These are phyloP conservation scores for Nephrotoma flavescens DNA, from an alignment of 2,888 invertebrate genomes.

Conservation along the genomic window DNA sequence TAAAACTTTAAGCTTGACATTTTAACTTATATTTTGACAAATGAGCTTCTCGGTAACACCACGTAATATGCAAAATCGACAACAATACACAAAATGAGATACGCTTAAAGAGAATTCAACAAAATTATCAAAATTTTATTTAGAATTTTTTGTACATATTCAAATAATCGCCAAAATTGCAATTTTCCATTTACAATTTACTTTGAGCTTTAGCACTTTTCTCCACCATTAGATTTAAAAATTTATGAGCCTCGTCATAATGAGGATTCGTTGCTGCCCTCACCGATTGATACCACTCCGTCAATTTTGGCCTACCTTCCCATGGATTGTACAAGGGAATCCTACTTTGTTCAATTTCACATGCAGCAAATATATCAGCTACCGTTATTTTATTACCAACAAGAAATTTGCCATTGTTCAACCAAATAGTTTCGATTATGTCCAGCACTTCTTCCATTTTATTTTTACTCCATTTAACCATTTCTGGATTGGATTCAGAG, in stretches of 20 bases:
- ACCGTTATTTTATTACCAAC: conserved; percentile 47
- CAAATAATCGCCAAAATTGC: too few species aligned
- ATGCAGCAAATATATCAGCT: conserved; percentile 61
- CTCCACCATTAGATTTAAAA: conserved; percentile 30
- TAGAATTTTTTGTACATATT: too few species aligned
- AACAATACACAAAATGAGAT: too few species aligned
- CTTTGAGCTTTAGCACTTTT: background rate
- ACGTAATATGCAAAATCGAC: too few species aligned
- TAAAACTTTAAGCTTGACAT: conserved; percentile 25
- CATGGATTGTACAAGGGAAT: conserved; percentile 42
- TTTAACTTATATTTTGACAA: too few species aligned
- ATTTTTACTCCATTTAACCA: background rate
- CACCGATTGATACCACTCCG: conserved; percentile 50
- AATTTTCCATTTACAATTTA: background rate
- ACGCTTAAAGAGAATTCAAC: background rate
- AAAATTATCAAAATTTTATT: background rate
- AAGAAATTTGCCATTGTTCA: conserved; percentile 37
- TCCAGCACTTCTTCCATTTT: conserved; percentile 42
- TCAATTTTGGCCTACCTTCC: conserved; percentile 42
- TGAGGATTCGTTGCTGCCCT: conserved; percentile 41
- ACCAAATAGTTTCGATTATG: conserved; percentile 42
- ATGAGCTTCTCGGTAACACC: too few species aligned
- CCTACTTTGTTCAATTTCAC: conserved; percentile 68
- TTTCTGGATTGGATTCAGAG: conserved; percentile 26
- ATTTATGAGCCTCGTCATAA: conserved; percentile 47